phyloP scores from a whole-genome alignment of 2,888 invertebrate species.

The Ecliptopera silaceata region DNA sequence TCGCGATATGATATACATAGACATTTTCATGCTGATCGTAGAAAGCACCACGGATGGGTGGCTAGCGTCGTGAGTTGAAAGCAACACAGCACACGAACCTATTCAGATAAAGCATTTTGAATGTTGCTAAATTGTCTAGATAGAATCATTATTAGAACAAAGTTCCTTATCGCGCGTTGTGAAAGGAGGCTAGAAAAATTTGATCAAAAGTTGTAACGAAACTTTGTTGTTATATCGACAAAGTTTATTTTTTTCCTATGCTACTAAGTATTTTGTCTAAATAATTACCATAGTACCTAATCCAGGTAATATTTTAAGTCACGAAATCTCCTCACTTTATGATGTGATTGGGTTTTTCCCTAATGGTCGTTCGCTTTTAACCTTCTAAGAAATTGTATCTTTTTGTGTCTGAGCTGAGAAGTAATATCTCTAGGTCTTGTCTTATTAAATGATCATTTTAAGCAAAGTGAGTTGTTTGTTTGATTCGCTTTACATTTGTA shows the following conservation, averaged over 20 bases:
- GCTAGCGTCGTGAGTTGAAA: slow-evolving; percentile 66
- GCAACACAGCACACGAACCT: slow-evolving; percentile 45
- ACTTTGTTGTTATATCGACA: too few relatives aligned
- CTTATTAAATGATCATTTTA: too few relatives aligned
- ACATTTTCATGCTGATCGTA: slow-evolving; percentile 51
- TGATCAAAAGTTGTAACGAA: too few relatives aligned
- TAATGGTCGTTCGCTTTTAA: slow-evolving; percentile 3
- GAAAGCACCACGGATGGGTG: slow-evolving; percentile 77
- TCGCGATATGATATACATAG: slow-evolving; percentile 38
- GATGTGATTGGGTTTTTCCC: slow-evolving; percentile 19
- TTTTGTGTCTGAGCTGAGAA: slow-evolving; percentile 16
- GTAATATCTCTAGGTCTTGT: slow-evolving; percentile 11
- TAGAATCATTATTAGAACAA: not conserved
- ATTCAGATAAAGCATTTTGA: slow-evolving; percentile 10
- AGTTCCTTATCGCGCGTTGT: too few relatives aligned
- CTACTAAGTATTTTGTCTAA: too few relatives aligned
- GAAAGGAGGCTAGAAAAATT: too few relatives aligned
- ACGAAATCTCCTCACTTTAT: not conserved
- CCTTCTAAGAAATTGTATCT: slow-evolving; percentile 24
- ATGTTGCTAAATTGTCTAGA: not conserved
- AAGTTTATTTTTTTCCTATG: too few relatives aligned
- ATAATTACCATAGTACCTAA: too few relatives aligned
- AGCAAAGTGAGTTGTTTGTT: slow-evolving; percentile 1
- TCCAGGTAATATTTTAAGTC: too few relatives aligned
- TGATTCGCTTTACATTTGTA: slow-evolving; percentile 19